Conservation (phyloP, 2,888 invertebrate genomes). For the Acronicta aceris region DNA sequence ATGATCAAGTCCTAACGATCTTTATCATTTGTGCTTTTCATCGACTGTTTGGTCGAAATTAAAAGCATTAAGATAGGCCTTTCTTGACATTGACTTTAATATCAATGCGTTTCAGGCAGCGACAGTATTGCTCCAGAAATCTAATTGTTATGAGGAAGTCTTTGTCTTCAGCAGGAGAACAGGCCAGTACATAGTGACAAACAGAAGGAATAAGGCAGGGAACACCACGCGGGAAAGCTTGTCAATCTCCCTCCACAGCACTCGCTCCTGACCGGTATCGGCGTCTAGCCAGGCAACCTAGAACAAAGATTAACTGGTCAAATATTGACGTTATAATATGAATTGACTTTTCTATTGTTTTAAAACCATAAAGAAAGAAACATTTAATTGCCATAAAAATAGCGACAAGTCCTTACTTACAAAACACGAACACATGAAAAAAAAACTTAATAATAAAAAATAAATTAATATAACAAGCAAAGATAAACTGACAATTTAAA, state of each 20-base stretch:
- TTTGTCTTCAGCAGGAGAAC: slow-evolving; percentile 92
- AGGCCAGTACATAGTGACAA: slow-evolving; percentile 94
- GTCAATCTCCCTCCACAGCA: slow-evolving; percentile 94
- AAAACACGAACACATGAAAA: no score
- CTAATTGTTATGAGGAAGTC: slow-evolving; percentile 79
- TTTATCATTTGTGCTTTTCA: slow-evolving; percentile 8
- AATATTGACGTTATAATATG: no score
- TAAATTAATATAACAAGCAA: no score
- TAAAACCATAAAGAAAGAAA: no score
- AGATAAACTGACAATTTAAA: no score
- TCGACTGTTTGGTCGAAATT: slow-evolving; percentile 2
- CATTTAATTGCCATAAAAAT: no score
- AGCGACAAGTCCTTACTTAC: no score
- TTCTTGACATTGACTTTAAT: slow-evolving; percentile 16
- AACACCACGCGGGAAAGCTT: slow-evolving; percentile 93
- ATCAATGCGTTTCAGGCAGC: slow-evolving; percentile 34
- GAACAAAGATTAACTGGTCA: slow-evolving; percentile 23
- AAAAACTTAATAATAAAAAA: no score
- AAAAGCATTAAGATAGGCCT: slow-evolving; percentile 8
- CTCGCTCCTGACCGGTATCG: slow-evolving; percentile 92
- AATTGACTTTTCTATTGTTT: no score
- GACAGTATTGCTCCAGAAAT: slow-evolving; percentile 33
- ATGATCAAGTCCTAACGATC: slow-evolving; percentile 7
- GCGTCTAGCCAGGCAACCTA: slow-evolving; percentile 91
- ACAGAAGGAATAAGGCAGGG: slow-evolving; percentile 93